These are phyloP conservation scores for Aurelia sp. DNA, from an alignment of 30 jellyfish, hydroid and myxozoan species.

Conservation along the genomic window DNA sequence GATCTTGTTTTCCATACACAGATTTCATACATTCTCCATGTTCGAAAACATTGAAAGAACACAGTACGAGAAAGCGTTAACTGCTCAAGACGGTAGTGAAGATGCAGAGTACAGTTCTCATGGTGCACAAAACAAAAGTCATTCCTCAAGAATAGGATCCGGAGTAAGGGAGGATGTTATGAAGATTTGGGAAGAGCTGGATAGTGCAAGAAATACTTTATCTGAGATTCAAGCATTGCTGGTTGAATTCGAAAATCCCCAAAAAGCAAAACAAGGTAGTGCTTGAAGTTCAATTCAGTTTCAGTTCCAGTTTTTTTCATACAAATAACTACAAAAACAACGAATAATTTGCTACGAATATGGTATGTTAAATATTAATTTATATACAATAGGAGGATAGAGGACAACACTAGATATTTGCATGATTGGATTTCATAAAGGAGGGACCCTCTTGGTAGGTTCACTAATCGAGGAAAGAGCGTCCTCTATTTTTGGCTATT, in stretches of 20 bases:
- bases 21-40: slow-evolving; percentile 83
- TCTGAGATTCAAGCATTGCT: slow-evolving; percentile 85
- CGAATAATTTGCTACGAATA: too few relatives aligned
- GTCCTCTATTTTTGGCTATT: too few relatives aligned
- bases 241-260: slow-evolving; percentile 72
- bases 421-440: too few relatives aligned
- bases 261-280: slow-evolving; percentile 66
- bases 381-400: too few relatives aligned
- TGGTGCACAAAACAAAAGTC: not conserved
- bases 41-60: slow-evolving; percentile 25
- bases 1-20: not conserved
- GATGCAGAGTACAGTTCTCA: not conserved
- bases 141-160: slow-evolving; percentile 28
- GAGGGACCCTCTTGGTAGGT: too few relatives aligned
- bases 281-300: too few relatives aligned
- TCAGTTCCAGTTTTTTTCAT: too few relatives aligned
- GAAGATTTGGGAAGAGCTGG: slow-evolving; percentile 92
- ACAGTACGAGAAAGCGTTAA: slow-evolving; percentile 15
- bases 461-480: too few relatives aligned
- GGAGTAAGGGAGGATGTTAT: slow-evolving; percentile 86
- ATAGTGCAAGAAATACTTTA: slow-evolving; percentile 77
- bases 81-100: not conserved
- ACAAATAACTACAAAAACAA: too few relatives aligned
- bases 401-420: too few relatives aligned
- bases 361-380: too few relatives aligned